Base-by-base conservation (phyloP, 2,888 invertebrate species). In the Diabrotica balteata region DNA sequence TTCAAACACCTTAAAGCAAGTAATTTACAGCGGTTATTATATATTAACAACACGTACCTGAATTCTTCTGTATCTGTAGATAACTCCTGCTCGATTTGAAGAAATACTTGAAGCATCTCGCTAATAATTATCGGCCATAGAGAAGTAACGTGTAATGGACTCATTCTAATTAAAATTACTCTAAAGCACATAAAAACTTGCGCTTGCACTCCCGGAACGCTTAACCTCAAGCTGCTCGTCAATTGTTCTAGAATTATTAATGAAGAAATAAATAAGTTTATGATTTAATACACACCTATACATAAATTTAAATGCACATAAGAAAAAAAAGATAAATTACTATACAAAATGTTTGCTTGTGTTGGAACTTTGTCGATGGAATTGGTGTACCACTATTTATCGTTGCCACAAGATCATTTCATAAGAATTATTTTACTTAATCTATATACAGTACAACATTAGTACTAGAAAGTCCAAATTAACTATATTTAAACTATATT, bases 41-140 rank as follows among this genome's bases (percentile, higher is more conserved):
- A 32, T 32, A 32, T 5, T 32, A 32, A 32, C 32, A 32, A n/a
- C 53, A 79, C 82, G 77, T 84, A 93, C 93, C 90, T 91, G 81
- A 91, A 89, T 78, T 93, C 92, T 75, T 93, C 93, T 8, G 88
- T 89, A 74, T 93, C 92, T 0, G 90, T 89, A 52, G 88, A 89
- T 58, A 95, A 84, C 80, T 95, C 94, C 80, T 94, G 93, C 80
- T 96, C 95, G 77, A 95, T 92, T 78, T 93, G 92, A 63, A 94
- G 84, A 78, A 95, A 91, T 1, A 95, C 94, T 84, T 95, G 94
- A 66, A 95, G 92, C 88, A 96, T 89, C 87, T 96, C 96, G 59
- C 94, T 93, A 74, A 96, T 93, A 77, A 96, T 93, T 59, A 93
- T 92, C 7, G 96, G 96, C 96, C 96, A 96, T 63, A 96, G 86